Base-by-base conservation (phyloP, 2,888 invertebrate genomes). In the Pterostichus niger region DNA sequence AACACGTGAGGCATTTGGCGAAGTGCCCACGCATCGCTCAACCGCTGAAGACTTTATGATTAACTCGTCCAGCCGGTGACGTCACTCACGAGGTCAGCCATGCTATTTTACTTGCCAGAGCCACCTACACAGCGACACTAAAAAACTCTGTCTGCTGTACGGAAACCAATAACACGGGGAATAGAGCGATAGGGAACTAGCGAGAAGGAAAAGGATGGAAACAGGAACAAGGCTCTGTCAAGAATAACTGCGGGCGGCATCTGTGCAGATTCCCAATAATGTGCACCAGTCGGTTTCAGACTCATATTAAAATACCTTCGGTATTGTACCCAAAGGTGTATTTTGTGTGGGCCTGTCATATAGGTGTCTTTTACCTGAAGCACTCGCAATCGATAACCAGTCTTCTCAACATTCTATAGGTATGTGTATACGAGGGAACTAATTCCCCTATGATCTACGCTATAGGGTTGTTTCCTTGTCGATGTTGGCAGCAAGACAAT, bases 261-360 rank as follows among this genome's bases (percentile, higher is more conserved):
- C 89, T 89, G 89, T 88, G 88, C 88, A 88, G 89, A 89, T 89
- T 89, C 88, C 88, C 89, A 89, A 89, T 89, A 89, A 89, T 89
- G 89, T 89, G 88, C 88, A 88, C 87, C 88, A 87, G 88, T 88
- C 88, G 87, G 88, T 87, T 35, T 49, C 86, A 87, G 87, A 88
- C 88, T 88, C 88, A 89, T 89, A 89, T 89, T 89, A 89, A 89
- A 89, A 89, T 89, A 88, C 88, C 88, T 88, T 87, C 86, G 44
- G 52, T 75, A 88, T 87, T 88, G 88, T 88, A 87, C 88, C 88
- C 88, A 85, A 86, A 88, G 89, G 88, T 89, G 88, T 89, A 88
- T 89, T 89, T 88, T 81, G 56, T 87, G 87, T 86, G 87, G 87
- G 17, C 17, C 10, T 44, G 40, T 71, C 71, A 46, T 46, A 71